A percentile compares a stretch with the other conserved stretches of the same genome.
Evolutionary conservation across 2,888 invertebrate species (phyloP).

Genomic region (Ferdinandea cuprea): DNA sequence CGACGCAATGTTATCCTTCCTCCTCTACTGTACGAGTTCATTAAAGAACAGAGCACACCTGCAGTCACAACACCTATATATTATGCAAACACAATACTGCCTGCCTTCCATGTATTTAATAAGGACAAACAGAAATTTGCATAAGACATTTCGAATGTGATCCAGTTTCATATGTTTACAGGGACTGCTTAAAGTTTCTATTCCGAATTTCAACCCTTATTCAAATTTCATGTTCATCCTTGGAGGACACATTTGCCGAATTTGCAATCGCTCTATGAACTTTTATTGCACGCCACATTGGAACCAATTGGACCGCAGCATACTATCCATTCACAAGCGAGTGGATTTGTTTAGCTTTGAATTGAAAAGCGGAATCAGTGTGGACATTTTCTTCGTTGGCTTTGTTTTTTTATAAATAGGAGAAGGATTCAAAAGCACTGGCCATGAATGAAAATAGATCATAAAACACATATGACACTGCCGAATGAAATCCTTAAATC

Average conservation of each 20-base stretch:
- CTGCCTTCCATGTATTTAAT: slow-evolving; percentile 35
- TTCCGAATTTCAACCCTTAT: slow-evolving; percentile 6
- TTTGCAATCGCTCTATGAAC: slow-evolving; percentile 18
- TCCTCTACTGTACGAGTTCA: slow-evolving; percentile 27
- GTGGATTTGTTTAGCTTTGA: slow-evolving; percentile 7
- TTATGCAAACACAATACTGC: slow-evolving; percentile 12
- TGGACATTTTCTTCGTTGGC: slow-evolving; percentile 14
- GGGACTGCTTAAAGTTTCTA: slow-evolving; percentile 20
- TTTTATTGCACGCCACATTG: slow-evolving; percentile 27
- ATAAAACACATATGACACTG: slow-evolving; percentile 57
- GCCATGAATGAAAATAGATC: slow-evolving; percentile 63
- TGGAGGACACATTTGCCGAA: background rate
- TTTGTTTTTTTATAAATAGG: slow-evolving; percentile 36
- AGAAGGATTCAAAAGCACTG: slow-evolving; percentile 38
- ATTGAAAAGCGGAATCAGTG: slow-evolving; percentile 4
- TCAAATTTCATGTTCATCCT: slow-evolving; percentile 5
- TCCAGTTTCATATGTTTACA: slow-evolving; percentile 31
- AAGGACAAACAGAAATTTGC: slow-evolving; percentile 42
- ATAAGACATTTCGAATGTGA: slow-evolving; percentile 35
- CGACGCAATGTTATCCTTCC: background rate
- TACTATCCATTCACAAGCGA: slow-evolving; percentile 19
- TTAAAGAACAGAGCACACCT: slow-evolving; percentile 48
- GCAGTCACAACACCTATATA: slow-evolving; percentile 34
- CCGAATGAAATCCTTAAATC: slow-evolving; percentile 47
- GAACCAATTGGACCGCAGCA: slow-evolving; percentile 42